phyloP scores from a whole-genome alignment of 2,113 vertebrate genomes.

The Stigmatopora nigra region DNA sequence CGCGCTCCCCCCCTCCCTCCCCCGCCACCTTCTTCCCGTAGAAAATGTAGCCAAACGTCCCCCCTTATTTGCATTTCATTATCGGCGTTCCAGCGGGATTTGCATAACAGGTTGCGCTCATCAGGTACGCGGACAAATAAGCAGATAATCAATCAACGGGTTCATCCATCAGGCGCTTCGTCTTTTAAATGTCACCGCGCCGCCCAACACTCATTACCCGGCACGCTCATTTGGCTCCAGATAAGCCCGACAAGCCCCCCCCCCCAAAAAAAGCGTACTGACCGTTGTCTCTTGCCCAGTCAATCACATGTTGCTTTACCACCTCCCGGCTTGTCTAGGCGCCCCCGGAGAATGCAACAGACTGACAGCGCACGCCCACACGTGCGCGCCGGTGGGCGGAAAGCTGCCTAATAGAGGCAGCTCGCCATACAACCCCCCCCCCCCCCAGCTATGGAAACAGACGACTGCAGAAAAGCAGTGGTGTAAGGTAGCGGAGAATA shows the following conservation, averaged over 20 bases:
- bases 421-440: constrained; percentile 46
- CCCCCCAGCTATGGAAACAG: constrained; percentile 48
- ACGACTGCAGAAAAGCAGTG: constrained; percentile 34
- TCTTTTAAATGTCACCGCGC: constrained; percentile 51
- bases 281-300: constrained; percentile 40
- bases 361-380: constrained; percentile 57
- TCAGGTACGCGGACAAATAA: constrained; percentile 55
- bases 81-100: constrained; percentile 38
- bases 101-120: constrained; percentile 57
- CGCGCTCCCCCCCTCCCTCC: constrained; percentile 16
- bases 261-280: constrained; percentile 43
- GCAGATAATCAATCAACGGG: constrained; percentile 60
- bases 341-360: constrained; percentile 40
- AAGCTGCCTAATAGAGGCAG: constrained; percentile 54
- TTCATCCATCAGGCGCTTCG: constrained; percentile 57
- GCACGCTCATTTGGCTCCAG: constrained; percentile 25
- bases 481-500: constrained; percentile 40
- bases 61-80: constrained; percentile 64
- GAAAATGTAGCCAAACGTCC: constrained; percentile 51
- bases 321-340: constrained; percentile 43
- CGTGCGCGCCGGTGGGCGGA: constrained; percentile 49
- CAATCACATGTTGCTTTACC: constrained; percentile 50
- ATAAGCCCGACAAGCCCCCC: constrained; percentile 23
- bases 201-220: constrained; percentile 41
- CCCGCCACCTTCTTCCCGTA: neutral